Conservation (phyloP, 2,888 invertebrate species). For the Geotrupes spiniger region DNA sequence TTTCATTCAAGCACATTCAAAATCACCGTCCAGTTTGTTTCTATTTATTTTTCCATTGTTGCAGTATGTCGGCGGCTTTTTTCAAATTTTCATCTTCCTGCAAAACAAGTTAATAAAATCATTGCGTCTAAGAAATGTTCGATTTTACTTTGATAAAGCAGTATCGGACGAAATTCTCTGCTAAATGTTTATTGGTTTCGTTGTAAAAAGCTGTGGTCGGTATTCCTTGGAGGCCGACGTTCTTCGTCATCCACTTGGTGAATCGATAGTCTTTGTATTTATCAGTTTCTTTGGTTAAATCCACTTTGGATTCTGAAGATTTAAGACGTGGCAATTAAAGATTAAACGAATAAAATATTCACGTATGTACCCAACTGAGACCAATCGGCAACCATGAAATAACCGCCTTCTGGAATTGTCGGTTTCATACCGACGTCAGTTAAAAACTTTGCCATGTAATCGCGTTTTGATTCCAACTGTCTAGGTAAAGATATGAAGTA, state of each 20-base stretch:
- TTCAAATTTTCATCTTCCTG: slow-evolving; percentile 73
- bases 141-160: slow-evolving; percentile 89
- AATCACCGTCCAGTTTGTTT: background rate
- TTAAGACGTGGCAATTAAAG: no score
- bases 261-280: slow-evolving; percentile 84
- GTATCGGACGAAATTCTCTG: slow-evolving; percentile 84
- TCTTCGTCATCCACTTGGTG: slow-evolving; percentile 93
- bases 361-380: slow-evolving; percentile 61
- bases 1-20: background rate
- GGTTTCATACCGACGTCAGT: slow-evolving; percentile 82
- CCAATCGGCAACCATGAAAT: slow-evolving; percentile 96
- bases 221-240: slow-evolving; percentile 88
- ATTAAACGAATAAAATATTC: background rate
- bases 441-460: slow-evolving; percentile 73
- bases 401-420: slow-evolving; percentile 93
- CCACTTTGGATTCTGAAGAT: slow-evolving; percentile 61
- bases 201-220: slow-evolving; percentile 95
- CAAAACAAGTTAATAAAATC: slow-evolving; percentile 35
- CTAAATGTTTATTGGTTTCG: slow-evolving; percentile 71
- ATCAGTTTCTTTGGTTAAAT: slow-evolving; percentile 68
- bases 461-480: slow-evolving; percentile 75
- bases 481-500: slow-evolving; percentile 76
- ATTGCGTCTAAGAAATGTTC: slow-evolving; percentile 7
- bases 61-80: slow-evolving; percentile 63
- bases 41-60: slow-evolving; percentile 54